Conservation (phyloP, 2,113 vertebrate species). For the Sebastes schlegelii region DNA sequence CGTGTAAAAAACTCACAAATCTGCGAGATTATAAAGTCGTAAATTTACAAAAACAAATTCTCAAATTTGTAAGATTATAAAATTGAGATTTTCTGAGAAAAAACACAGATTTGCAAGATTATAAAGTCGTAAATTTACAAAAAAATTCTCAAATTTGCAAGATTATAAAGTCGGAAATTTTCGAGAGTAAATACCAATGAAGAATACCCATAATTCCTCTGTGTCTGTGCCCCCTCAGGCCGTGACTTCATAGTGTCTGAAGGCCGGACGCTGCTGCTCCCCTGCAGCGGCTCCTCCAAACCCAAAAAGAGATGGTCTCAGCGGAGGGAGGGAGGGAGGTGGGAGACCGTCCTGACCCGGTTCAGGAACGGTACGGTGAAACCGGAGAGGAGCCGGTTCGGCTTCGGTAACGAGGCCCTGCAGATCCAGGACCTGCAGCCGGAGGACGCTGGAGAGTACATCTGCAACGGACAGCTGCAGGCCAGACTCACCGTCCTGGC, state of each 20-base stretch:
- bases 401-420: constrained; percentile 50
- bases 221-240: constrained; percentile 38
- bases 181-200: no score
- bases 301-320: constrained; percentile 62
- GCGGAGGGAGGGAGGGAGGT: background rate
- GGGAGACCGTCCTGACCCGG: constrained; percentile 55
- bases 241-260: constrained; percentile 29
- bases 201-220: background rate
- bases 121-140: no score
- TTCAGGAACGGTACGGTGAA: constrained; percentile 65
- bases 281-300: constrained; percentile 57
- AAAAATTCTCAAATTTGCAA: no score
- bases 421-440: constrained; percentile 71
- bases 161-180: no score
- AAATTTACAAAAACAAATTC: no score
- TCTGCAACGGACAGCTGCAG: constrained; percentile 61
- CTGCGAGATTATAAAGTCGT: no score
- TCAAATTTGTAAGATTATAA: no score
- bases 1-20: no score
- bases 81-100: no score
- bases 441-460: constrained; percentile 68
- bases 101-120: no score
- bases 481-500: constrained; percentile 48
- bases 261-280: constrained; percentile 74
- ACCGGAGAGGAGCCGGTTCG: constrained; percentile 53